These are phyloP conservation scores for Myotis daubentonii DNA, from an alignment of 2,797 vertebrate species.

Conservation along the genomic window DNA sequence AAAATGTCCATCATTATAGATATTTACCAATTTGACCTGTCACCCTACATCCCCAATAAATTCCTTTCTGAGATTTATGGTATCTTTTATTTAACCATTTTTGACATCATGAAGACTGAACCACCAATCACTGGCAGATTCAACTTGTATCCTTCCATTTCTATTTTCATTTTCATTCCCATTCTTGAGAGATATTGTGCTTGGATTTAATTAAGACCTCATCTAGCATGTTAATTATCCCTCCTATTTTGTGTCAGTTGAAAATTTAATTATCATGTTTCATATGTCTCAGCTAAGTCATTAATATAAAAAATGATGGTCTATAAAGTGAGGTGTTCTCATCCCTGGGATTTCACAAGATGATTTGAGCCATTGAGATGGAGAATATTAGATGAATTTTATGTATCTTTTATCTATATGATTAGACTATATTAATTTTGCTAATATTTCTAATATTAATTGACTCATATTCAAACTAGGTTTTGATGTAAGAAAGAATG, in stretches of 20 bases:
- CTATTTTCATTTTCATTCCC: not conserved
- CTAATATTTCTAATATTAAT: not conserved
- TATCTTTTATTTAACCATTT: not conserved
- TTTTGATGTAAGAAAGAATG: not conserved
- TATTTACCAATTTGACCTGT: not conserved
- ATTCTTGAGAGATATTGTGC: not conserved
- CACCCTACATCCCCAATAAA: not conserved
- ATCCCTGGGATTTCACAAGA: not conserved
- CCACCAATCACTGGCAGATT: not conserved
- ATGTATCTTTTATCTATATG: not conserved
- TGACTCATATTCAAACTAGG: not conserved
- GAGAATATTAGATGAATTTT: not conserved
- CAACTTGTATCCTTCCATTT: not conserved
- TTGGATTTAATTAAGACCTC: slow-evolving; percentile 58
- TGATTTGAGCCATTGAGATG: not conserved
- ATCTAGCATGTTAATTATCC: not conserved
- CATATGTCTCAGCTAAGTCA: not conserved
- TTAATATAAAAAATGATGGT: slow-evolving; percentile 7
- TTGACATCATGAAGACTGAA: not conserved
- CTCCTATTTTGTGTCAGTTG: slow-evolving; percentile 14
- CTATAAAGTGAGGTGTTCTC: not conserved
- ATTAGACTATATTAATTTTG: not conserved
- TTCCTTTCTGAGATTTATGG: not conserved
- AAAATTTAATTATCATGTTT: slow-evolving; percentile 23
- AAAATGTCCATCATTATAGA: not conserved